These are phyloP conservation scores for Cynaeus angustus DNA, from an alignment of 2,888 invertebrate genomes.

Conservation along the genomic window DNA sequence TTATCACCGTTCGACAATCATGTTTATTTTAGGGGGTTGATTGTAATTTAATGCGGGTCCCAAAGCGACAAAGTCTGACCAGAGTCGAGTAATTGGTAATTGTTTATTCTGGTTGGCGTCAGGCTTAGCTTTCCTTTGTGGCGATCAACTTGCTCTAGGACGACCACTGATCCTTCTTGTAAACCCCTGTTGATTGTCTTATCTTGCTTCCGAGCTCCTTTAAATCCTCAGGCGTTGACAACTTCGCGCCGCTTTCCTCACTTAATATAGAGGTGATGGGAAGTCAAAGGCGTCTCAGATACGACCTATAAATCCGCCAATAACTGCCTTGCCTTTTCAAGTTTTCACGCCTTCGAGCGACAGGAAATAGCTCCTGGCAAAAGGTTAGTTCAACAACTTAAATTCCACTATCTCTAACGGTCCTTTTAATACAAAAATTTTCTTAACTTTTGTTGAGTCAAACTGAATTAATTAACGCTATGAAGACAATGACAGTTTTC, in stretches of 20 bases:
- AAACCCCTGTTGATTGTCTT: conserved; percentile 60
- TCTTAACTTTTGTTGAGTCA: no score
- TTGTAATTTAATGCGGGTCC: conserved; percentile 47
- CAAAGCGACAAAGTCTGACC: conserved; percentile 52
- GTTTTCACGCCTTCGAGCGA: conserved; percentile 6
- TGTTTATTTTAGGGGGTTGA: conserved; percentile 31
- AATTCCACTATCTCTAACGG: no score
- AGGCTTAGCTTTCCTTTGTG: conserved; percentile 58
- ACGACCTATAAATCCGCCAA: conserved; percentile 30
- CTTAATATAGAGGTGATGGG: conserved; percentile 34
- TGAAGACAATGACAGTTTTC: no score
- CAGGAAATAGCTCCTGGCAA: neutral
- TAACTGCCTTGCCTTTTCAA: conserved; percentile 8
- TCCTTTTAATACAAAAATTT: no score
- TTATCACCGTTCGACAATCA: conserved; percentile 31
- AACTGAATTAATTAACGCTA: no score
- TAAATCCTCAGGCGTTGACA: conserved; percentile 58
- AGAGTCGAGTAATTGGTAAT: conserved; percentile 62
- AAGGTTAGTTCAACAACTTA: neutral
- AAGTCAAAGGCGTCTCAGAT: conserved; percentile 23
- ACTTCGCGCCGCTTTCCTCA: conserved; percentile 36
- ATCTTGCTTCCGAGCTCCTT: conserved; percentile 59
- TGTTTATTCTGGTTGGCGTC: conserved; percentile 63
- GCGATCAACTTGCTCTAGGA: conserved; percentile 49
- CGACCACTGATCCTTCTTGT: conserved; percentile 61